Evolutionary conservation across 2,797 vertebrate species (phyloP), one percentile per base, ranked within the genome.

Genomic region (Phrynocephalus guinanensis): DNA sequence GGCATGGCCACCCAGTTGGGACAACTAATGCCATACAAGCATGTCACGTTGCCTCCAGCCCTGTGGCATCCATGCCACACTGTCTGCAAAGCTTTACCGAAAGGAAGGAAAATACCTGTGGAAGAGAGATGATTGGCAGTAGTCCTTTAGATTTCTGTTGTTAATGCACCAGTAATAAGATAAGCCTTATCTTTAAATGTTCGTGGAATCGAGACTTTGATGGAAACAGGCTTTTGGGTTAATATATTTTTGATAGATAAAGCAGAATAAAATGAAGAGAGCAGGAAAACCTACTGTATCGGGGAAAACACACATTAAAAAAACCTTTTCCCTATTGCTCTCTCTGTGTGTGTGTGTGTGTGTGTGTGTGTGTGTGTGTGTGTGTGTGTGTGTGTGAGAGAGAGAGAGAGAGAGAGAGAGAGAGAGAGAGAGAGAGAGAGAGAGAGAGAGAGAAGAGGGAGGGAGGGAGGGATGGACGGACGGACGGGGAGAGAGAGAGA

Each of bases 171-270:
- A 98, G 97, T 98, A 97, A 97, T 97, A 97, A 98, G 98, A 99
- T 98, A 99, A 98, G 98, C 94, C 98, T 99, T 99, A 99, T 99
- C 98, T 98, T 96, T 95, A 97, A 98, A 98, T 97, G 98, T 98
- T 97, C 97, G 94, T 98, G 97, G 98, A 98, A 98, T 98, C 93
- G 94, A 98, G 97, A 98, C 98, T 98, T 98, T 98, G 98, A 98
- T 98, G 97, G 97, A 97, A 97, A 97, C 96, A 96, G 97, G 97
- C 97, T 98, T 97, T 96, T 96, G 97, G 98, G 98, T 98, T 98
- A 98, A 98, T 99, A 98, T 98, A 98, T 97, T 98, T 99, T 98
- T 98, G 97, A 98, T 98, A 99, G 98, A 99, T 99, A 98, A 98
- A 96, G 96, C 86, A 95, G 97, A 97, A 96, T 97, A 97, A 98